These are phyloP conservation scores for Plecturocebus donacophilus DNA, from an alignment of 2,113 vertebrate genomes.

Conservation along the genomic window DNA sequence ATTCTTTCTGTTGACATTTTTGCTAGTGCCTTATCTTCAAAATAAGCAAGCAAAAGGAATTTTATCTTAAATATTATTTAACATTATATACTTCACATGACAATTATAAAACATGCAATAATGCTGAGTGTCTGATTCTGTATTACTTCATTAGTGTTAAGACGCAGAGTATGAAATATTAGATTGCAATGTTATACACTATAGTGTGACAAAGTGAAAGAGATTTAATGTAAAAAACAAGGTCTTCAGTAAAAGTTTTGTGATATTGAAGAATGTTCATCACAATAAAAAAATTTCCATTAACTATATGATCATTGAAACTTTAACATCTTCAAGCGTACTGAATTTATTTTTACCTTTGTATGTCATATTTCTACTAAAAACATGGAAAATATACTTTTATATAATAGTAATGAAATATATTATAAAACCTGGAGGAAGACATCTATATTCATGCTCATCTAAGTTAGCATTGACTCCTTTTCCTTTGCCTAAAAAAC, in stretches of 20 bases:
- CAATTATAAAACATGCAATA: neutral
- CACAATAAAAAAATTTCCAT: neutral
- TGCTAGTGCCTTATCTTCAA: neutral
- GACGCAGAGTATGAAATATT: neutral
- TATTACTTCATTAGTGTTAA: neutral
- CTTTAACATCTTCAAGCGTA: neutral
- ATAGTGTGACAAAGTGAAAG: fast-evolving
- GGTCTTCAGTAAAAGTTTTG: neutral
- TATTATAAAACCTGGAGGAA: neutral
- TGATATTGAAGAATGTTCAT: neutral
- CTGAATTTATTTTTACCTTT: neutral
- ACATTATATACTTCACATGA: neutral
- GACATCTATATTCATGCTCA: neutral
- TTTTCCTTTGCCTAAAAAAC: neutral
- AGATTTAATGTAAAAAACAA: neutral
- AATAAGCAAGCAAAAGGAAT: neutral
- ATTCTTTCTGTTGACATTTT: neutral
- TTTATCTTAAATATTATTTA: slow-evolving; percentile 21
- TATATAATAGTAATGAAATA: neutral
- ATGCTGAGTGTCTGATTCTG: neutral
- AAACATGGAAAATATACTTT: neutral
- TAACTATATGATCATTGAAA: neutral
- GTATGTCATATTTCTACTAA: neutral
- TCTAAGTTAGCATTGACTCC: neutral
- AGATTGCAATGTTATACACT: neutral